Conservation (phyloP, 2,797 vertebrate genomes). For the Alosa sapidissima region DNA sequence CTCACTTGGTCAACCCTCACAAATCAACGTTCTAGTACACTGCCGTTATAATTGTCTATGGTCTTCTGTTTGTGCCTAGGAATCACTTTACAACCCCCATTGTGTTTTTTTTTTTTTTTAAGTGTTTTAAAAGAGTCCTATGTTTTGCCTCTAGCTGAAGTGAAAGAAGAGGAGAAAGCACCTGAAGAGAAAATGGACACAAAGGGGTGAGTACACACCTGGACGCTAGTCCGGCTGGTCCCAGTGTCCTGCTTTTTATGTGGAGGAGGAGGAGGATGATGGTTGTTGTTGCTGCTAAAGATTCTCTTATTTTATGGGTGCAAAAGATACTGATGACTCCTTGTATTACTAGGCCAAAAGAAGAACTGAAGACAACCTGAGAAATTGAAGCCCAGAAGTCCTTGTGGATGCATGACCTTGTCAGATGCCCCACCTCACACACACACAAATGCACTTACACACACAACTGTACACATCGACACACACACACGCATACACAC, state of each 20-base stretch:
- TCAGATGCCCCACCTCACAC: constrained; percentile 38
- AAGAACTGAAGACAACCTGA: constrained; percentile 77
- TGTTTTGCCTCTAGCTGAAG: constrained; percentile 68
- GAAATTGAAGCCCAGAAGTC: constrained; percentile 45
- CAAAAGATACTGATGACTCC: not conserved
- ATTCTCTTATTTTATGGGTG: too few relatives aligned
- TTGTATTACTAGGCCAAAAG: constrained; percentile 74
- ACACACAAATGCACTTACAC: not conserved
- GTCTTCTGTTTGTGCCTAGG: too few relatives aligned
- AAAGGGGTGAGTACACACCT: constrained; percentile 79
- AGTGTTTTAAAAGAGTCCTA: not conserved
- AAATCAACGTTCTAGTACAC: too few relatives aligned
- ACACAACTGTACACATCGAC: not conserved
- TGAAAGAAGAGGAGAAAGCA: constrained; percentile 90
- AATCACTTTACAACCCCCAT: too few relatives aligned
- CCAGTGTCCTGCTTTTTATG: too few relatives aligned
- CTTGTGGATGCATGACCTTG: constrained; percentile 48
- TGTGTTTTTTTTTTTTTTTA: too few relatives aligned
- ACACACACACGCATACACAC: constrained; percentile 21
- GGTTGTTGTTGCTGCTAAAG: too few relatives aligned
- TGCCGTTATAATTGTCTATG: too few relatives aligned
- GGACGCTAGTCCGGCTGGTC: not conserved
- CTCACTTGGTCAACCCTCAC: too few relatives aligned
- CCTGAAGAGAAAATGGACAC: constrained; percentile 93
- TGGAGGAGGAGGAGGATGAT: too few relatives aligned